phyloP scores from a whole-genome alignment of 2,888 invertebrate genomes.

The Phragmatobia fuliginosa region DNA sequence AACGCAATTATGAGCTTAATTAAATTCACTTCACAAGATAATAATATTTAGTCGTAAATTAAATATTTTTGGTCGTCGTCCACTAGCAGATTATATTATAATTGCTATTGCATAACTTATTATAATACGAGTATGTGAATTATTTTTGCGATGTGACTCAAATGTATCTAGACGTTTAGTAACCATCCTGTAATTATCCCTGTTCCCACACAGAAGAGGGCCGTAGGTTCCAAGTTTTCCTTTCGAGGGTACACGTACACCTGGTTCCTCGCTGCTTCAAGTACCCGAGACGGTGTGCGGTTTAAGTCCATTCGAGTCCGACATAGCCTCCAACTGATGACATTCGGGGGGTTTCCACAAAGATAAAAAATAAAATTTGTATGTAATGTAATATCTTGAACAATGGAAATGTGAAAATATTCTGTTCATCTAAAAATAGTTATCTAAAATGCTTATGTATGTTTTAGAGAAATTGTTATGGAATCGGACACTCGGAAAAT shows the following conservation, averaged over 20 bases:
- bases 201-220: no score
- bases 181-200: neutral
- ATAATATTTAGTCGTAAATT: neutral
- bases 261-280: no score
- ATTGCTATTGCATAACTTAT: neutral
- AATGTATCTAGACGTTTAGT: neutral
- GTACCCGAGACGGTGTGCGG: no score
- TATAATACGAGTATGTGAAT: neutral
- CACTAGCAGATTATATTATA: slow-evolving; percentile 9
- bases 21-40: neutral
- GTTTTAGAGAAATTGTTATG: neutral
- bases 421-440: neutral
- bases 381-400: no score
- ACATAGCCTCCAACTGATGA: no score
- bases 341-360: no score
- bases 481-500: neutral
- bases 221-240: no score
- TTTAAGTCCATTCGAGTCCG: no score
- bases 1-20: slow-evolving; percentile 3
- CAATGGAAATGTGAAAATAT: neutral
- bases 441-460: no score
- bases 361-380: no score
- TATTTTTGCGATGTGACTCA: neutral
- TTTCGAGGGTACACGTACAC: no score
- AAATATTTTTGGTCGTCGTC: slow-evolving; percentile 12